These are phyloP conservation scores for Nipponia nippon DNA, from an alignment of 2,113 vertebrate genomes.

Conservation along the genomic window DNA sequence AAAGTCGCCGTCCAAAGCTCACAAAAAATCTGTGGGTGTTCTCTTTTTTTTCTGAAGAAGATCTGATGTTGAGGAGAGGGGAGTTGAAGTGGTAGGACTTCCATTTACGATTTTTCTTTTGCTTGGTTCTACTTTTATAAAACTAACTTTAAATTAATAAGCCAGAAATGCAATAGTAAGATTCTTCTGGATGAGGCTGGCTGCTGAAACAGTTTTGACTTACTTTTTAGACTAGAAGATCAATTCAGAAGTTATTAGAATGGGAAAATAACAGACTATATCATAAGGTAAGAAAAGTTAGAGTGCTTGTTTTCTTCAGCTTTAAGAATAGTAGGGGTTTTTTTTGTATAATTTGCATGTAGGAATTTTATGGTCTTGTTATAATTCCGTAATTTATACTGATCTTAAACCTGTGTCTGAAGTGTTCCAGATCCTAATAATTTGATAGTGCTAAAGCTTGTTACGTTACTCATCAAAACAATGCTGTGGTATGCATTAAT, in stretches of 20 bases:
- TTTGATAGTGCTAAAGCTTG: neutral
- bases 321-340: neutral
- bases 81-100: neutral
- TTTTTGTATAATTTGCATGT: neutral
- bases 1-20: neutral
- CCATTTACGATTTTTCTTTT: neutral
- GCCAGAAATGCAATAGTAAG: neutral
- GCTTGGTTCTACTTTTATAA: neutral
- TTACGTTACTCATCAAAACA: neutral
- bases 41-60: neutral
- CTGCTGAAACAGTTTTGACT: conserved; percentile 6
- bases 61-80: neutral
- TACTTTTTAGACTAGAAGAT: conserved; percentile 89
- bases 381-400: neutral
- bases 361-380: neutral
- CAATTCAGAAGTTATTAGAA: conserved; percentile 97
- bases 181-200: neutral
- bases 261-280: conserved; percentile 99
- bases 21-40: neutral
- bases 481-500: neutral
- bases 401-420: neutral
- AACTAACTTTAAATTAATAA: neutral
- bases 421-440: neutral
- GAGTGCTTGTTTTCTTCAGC: neutral
- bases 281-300: conserved; percentile 88